phyloP scores from a whole-genome alignment of 2,888 invertebrate genomes.

The Polietes domitor region DNA sequence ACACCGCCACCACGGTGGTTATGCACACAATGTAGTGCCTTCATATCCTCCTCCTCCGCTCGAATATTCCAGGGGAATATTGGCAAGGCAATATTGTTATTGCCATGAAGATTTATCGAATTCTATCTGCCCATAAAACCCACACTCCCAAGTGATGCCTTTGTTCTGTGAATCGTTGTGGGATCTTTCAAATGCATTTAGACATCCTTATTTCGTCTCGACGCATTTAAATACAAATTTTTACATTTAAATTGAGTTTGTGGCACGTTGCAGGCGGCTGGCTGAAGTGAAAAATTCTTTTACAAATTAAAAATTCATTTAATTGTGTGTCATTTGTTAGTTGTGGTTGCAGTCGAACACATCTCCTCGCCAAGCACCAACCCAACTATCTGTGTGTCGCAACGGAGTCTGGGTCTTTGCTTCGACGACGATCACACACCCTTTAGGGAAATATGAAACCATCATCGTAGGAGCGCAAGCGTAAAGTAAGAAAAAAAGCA shows the following conservation, averaged over 20 bases:
- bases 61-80: not conserved
- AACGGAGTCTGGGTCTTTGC: conserved; percentile 9
- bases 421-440: conserved; percentile 57
- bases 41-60: not conserved
- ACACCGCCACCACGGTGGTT: conserved; percentile 23
- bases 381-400: conserved; percentile 51
- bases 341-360: conserved; percentile 12
- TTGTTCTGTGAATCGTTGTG: conserved; percentile 44
- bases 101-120: conserved; percentile 34
- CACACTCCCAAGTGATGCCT: conserved; percentile 32
- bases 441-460: conserved; percentile 67
- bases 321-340: conserved; percentile 65
- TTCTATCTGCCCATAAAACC: conserved; percentile 25
- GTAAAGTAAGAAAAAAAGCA: not conserved
- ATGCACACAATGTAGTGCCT: not conserved
- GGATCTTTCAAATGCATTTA: conserved; percentile 50
- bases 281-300: conserved; percentile 56
- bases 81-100: conserved; percentile 22
- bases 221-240: conserved; percentile 36
- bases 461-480: conserved; percentile 33
- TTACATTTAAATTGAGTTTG: conserved; percentile 46
- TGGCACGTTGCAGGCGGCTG: not conserved
- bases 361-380: conserved; percentile 37
- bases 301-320: conserved; percentile 65
- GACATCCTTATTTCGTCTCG: conserved; percentile 31